A percentile compares a stretch with the other conserved stretches of the same genome.
These are phyloP conservation scores for Drosophila sulfurigaster DNA, from an alignment of 1,140 invertebrate species.

Conservation along the genomic window DNA sequence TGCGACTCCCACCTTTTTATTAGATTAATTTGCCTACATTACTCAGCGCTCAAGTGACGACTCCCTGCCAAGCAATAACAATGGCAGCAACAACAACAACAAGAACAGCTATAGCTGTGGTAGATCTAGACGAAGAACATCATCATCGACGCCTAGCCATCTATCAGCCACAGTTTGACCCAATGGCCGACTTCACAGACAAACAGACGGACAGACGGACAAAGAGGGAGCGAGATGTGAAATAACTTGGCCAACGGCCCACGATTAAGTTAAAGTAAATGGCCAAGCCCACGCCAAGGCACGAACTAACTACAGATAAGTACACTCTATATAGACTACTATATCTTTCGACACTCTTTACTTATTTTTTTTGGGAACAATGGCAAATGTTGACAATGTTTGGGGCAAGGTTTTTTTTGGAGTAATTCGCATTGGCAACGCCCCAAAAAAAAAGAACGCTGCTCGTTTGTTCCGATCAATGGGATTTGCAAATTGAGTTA, in stretches of 20 bases:
- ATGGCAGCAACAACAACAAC: conserved; percentile 34
- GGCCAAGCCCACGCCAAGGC: conserved; percentile 45
- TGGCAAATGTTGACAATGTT: conserved; percentile 28
- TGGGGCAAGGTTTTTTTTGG: conserved; percentile 38
- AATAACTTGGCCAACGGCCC: conserved; percentile 35
- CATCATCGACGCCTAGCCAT: conserved; percentile 71
- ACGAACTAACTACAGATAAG: conserved; percentile 49
- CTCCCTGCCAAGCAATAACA: conserved; percentile 51
- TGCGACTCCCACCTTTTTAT: conserved; percentile 78
- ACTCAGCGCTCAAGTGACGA: conserved; percentile 60
- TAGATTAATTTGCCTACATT: conserved; percentile 79
- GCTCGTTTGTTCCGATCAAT: conserved; percentile 27
- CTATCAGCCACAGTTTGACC: conserved; percentile 78
- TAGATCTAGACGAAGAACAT: conserved; percentile 38
- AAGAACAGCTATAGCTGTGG: conserved; percentile 1
- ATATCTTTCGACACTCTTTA: background rate
- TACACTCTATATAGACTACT: conserved; percentile 10
- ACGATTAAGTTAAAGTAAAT: conserved; percentile 40
- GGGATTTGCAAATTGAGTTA: conserved; percentile 43
- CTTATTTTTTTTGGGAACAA: conserved; percentile 12
- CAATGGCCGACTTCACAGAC: conserved; percentile 81
- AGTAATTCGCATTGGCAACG: conserved; percentile 77
- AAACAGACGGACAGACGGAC: conserved; percentile 46
- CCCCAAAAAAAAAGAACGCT: conserved; percentile 52
- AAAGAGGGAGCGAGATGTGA: conserved; percentile 11